Conservation (phyloP, 2,888 invertebrate species). For the Latheticus oryzae region DNA sequence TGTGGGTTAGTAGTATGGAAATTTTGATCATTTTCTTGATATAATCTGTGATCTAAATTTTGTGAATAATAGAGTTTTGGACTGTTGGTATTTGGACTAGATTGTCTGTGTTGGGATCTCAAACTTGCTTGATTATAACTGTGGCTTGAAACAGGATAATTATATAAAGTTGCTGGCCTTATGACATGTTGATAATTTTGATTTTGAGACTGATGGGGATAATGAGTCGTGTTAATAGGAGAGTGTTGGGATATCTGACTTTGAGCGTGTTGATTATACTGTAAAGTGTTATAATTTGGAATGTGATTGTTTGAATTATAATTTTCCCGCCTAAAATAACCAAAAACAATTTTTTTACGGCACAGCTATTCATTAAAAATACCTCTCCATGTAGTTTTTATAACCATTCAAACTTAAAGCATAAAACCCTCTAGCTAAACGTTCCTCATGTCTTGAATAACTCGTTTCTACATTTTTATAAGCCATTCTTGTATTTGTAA, state of each 20-base stretch:
- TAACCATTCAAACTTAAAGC: conserved; percentile 61
- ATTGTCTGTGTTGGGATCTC: conserved; percentile 47
- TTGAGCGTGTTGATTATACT: conserved; percentile 33
- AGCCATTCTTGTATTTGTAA: conserved; percentile 51
- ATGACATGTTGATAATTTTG: conserved; percentile 20
- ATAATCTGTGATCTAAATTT: conserved; percentile 43
- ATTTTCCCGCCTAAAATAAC: conserved; percentile 38
- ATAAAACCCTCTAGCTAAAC: conserved; percentile 57
- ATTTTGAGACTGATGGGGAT: conserved; percentile 24
- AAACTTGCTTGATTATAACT: conserved; percentile 30
- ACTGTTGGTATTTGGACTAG: conserved; percentile 52
- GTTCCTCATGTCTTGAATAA: conserved; percentile 57
- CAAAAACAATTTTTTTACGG: conserved; percentile 13
- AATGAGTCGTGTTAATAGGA: conserved; percentile 27
- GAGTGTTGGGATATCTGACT: conserved; percentile 31
- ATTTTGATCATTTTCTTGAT: conserved; percentile 38
- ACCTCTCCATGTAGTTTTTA: conserved; percentile 61
- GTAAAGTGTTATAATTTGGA: conserved; percentile 22
- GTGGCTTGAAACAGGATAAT: conserved; percentile 33
- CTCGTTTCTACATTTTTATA: conserved; percentile 55
- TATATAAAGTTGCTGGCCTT: conserved; percentile 31
- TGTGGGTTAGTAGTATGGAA: conserved; percentile 55
- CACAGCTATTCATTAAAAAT: conserved; percentile 1
- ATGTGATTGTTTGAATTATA: conserved; percentile 38
- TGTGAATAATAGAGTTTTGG: conserved; percentile 52